Conservation (phyloP, 2,113 vertebrate genomes). For the Anseranas semipalmata region DNA sequence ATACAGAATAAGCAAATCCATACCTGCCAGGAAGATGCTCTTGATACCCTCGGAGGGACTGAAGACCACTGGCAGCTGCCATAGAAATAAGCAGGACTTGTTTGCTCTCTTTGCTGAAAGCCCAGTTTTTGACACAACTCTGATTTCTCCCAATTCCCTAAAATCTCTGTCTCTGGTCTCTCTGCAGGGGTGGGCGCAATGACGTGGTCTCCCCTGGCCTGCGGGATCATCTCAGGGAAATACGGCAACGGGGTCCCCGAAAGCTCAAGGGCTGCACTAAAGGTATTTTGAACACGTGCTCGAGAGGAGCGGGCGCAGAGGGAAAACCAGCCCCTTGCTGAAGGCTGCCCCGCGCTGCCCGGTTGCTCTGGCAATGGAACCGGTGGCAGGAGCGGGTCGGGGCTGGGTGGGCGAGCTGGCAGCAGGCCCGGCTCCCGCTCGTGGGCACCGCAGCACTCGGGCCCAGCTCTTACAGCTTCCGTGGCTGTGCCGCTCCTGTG, state of each 20-base stretch:
- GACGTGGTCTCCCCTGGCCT: conserved; percentile 98
- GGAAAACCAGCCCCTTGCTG: too few relatives aligned
- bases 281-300: conserved; percentile 75
- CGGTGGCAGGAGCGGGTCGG: too few relatives aligned
- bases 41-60: neutral
- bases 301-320: rapidly evolving
- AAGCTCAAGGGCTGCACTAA: conserved; percentile 93
- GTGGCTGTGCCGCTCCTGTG: too few relatives aligned
- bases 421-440: too few relatives aligned
- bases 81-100: neutral
- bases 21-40: neutral
- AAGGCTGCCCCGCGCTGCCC: too few relatives aligned
- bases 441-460: too few relatives aligned
- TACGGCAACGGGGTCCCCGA: conserved; percentile 97
- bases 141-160: neutral
- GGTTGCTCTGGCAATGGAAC: neutral
- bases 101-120: neutral
- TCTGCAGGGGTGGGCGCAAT: conserved; percentile 92
- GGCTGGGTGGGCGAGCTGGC: too few relatives aligned
- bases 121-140: rapidly evolving
- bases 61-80: rapidly evolving
- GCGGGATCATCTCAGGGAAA: conserved; percentile 97
- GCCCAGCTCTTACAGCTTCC: too few relatives aligned
- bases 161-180: neutral
- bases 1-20: neutral